A percentile compares a stretch with the other conserved stretches of the same genome.
phyloP scores from a whole-genome alignment of 2,113 vertebrate genomes.

The Plecotus auritus region DNA sequence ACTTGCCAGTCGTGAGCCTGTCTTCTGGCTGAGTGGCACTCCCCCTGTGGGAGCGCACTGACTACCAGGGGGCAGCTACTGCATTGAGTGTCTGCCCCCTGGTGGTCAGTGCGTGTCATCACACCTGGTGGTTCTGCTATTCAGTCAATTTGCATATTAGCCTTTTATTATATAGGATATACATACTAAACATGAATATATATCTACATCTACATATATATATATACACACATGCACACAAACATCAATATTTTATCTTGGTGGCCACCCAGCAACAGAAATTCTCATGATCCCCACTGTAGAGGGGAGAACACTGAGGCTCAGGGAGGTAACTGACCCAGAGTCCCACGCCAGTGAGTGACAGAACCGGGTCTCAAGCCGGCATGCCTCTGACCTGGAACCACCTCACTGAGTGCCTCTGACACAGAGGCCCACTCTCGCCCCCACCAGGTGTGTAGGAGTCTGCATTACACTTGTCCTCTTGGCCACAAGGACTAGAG shows the following conservation, averaged over 20 bases:
- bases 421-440: not conserved
- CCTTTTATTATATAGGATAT: no score
- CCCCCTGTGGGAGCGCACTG: no score
- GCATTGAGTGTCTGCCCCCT: no score
- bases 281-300: not conserved
- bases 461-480: not conserved
- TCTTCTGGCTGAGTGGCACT: no score
- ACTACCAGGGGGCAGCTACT: no score
- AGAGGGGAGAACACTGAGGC: not conserved
- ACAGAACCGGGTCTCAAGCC: not conserved
- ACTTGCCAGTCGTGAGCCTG: no score
- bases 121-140: no score
- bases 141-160: no score
- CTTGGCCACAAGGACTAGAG: not conserved
- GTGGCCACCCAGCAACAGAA: not conserved
- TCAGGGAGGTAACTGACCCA: no score
- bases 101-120: no score
- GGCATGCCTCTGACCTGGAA: not conserved
- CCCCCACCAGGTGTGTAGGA: not conserved
- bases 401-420: not conserved
- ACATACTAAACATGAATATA: not conserved
- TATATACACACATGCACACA: rapidly evolving
- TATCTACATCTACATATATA: no score
- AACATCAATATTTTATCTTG: not conserved
- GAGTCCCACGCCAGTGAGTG: no score